Conservation (phyloP, 2,113 vertebrate genomes). For the Hypomesus transpacificus region DNA sequence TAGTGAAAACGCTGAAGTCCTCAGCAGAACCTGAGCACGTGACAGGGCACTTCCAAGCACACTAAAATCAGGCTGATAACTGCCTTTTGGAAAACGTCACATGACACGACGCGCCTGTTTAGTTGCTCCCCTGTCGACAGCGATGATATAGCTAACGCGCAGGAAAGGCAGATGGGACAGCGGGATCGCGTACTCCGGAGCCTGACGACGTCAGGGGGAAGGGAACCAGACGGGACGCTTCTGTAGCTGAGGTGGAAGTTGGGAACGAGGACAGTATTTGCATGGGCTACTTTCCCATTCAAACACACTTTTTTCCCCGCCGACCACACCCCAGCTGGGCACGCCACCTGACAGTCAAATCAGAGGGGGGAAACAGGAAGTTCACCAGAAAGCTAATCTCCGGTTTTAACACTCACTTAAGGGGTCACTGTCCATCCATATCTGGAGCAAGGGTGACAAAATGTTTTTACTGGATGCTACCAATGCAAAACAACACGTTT, state of each 20-base stretch:
- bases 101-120: no score
- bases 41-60: no score
- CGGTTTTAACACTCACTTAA: no score
- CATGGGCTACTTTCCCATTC: slow-evolving; percentile 70
- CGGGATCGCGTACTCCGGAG: slow-evolving; percentile 31
- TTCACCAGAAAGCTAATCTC: slow-evolving; percentile 18
- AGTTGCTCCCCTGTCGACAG: no score
- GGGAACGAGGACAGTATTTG: slow-evolving; percentile 52
- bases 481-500: neutral
- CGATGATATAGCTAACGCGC: no score
- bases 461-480: neutral
- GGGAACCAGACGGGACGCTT: slow-evolving; percentile 11
- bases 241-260: slow-evolving; percentile 46
- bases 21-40: no score
- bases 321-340: slow-evolving; percentile 5
- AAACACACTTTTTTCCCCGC: slow-evolving; percentile 51
- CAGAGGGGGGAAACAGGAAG: slow-evolving; percentile 24
- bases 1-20: no score
- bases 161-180: slow-evolving; percentile 19
- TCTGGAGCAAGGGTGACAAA: neutral
- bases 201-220: neutral
- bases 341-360: slow-evolving; percentile 55
- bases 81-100: no score
- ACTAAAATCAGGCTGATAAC: no score
- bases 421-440: neutral